Conservation (phyloP, 92 coral and sea anemone species). For the Actinernus sp. region DNA sequence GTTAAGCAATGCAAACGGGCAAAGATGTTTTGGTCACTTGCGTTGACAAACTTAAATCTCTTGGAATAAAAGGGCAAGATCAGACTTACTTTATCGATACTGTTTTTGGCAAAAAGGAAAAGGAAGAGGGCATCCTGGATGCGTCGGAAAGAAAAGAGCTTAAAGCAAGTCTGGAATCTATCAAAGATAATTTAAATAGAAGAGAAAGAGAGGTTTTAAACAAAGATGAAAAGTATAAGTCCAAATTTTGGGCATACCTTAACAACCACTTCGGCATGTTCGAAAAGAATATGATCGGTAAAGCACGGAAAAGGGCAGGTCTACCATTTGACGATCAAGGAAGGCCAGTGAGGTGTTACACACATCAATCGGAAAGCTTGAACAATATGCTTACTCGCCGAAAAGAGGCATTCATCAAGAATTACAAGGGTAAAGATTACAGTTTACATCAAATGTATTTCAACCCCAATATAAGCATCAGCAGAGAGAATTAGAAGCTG, state of each 20-base stretch:
- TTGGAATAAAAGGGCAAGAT: conserved; percentile 29
- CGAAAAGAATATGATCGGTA: conserved; percentile 26
- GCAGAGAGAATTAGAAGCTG: conserved; percentile 48
- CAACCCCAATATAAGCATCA: conserved; percentile 50
- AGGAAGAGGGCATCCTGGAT: conserved; percentile 32
- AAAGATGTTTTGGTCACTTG: conserved; percentile 47
- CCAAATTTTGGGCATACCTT: conserved; percentile 27
- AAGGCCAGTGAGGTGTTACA: conserved; percentile 23
- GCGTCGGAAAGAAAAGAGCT: conserved; percentile 26
- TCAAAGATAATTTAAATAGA: too few relatives aligned
- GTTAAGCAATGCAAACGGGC: conserved; percentile 25
- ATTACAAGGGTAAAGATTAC: conserved; percentile 4
- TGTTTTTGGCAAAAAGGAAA: conserved; percentile 38
- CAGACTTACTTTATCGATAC: conserved; percentile 29
- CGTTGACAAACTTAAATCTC: conserved; percentile 21
- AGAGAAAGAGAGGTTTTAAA: conserved; percentile 14
- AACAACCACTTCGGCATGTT: conserved; percentile 17
- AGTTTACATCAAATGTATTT: conserved; percentile 54
- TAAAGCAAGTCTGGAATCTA: conserved; percentile 6
- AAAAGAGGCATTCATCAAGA: conserved; percentile 4
- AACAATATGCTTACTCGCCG: conserved; percentile 26
- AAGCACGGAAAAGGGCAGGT: conserved; percentile 33
- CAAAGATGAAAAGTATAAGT: conserved; percentile 5
- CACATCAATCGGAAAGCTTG: conserved; percentile 23
- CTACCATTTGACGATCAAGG: conserved; percentile 4